Evolutionary conservation across 2,888 invertebrate species (phyloP), one percentile per base, ranked within the genome.

Genomic region (Caenorhabditis japonica): DNA sequence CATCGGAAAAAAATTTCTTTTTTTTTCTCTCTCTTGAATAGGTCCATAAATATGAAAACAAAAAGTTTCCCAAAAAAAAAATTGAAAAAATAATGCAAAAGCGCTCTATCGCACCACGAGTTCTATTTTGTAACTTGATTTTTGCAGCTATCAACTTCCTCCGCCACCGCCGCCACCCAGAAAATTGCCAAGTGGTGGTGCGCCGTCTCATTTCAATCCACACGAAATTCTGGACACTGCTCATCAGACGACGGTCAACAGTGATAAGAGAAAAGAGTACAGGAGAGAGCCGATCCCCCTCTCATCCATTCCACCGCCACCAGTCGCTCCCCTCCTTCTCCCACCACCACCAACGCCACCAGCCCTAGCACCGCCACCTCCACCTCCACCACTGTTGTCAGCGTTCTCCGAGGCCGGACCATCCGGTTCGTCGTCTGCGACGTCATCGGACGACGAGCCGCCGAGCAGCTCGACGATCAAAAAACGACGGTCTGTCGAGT

Each of bases 171-270:
- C 66, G 15, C 30, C 25, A 34, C 19, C 30, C n/a, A 38, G 38
- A 23, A 23, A 39, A 36, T 10, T 30, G 30, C 30, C 55, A 43
- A 23, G 23, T 12, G 8, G 23, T 12, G 8, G 12, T 7, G 7
- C 21, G 3, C 19, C 43, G 3, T 17, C 19, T 3, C 10, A 34
- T n/a, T 3, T 38, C 8, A 23, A 52, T 12, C n/a, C 36, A 3
- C 3, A 15, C 1, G 59, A 68, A 17, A 17, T 59, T 23, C 39
- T 59, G 27, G 39, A 52, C 27, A 17, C 5, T 30, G 66, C 66
- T 12, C 68, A 68, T 33, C 43, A 46, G 25, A 52, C 59, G 10
- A 44, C 68, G 15, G 59, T 59, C 8, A 19, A 30, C 5, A 43
- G 64, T 46, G 53, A 53, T 15, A 61, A 51, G 25, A 3, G 23